Conservation (phyloP, 2,797 vertebrate genomes). For the Momotus momota region DNA sequence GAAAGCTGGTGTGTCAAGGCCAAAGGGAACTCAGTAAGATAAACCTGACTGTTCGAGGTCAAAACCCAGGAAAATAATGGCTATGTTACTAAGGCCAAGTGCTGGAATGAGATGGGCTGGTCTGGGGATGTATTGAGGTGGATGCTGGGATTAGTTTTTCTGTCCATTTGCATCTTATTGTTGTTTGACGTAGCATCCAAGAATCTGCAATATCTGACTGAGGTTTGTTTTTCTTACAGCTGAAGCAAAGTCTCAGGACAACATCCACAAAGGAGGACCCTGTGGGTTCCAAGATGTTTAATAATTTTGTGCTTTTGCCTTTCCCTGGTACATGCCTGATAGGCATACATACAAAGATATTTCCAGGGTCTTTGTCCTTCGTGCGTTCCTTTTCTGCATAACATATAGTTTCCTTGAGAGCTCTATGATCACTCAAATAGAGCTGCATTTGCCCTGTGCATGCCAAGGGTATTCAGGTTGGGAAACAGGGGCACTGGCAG, state of each 20-base stretch:
- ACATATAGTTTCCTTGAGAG: not conserved
- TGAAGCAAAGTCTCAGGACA: not conserved
- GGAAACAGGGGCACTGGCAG: not conserved
- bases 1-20: slow-evolving; percentile 35
- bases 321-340: not conserved
- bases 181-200: not conserved
- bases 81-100: not conserved
- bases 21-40: slow-evolving; percentile 2
- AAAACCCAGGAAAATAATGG: not conserved
- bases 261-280: not conserved
- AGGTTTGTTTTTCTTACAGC: not conserved
- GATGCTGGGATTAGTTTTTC: not conserved
- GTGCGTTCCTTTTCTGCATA: not conserved
- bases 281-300: not conserved
- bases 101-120: not conserved
- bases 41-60: slow-evolving; percentile 24
- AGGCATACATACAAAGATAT: not conserved
- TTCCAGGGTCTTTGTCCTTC: not conserved
- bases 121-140: not conserved
- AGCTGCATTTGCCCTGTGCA: not conserved
- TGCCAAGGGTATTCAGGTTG: not conserved
- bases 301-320: not conserved
- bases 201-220: not conserved
- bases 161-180: not conserved
- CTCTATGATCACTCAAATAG: not conserved